Base-by-base conservation (phyloP, 1,140 invertebrate genomes). In the Cotesia chilonis region DNA sequence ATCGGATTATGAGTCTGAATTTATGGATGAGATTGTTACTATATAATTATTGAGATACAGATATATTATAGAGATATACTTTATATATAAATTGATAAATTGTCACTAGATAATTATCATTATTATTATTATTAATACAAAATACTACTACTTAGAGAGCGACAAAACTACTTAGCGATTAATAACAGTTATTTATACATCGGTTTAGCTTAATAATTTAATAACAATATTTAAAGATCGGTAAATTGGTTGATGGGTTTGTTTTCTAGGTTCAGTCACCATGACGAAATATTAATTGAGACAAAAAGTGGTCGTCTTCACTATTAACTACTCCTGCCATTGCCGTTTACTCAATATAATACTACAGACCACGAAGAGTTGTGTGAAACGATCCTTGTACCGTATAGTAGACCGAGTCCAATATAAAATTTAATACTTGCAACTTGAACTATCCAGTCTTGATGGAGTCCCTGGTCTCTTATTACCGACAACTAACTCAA, bases 281-380 rank as follows among this genome's bases (percentile, higher is more conserved):
- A 75, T 81, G 77, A 82, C 78, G 78, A 82, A 83, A 82, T 82
- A 82, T 82, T 83, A 82, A 83, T 83, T 82, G 80, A 81, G 75
- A 79, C 61, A 82, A 83, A 82, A 83, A 79, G 73, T 70, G 70
- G 79, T 75, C 77, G 74, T 59, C 55, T 47, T 47, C 6, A 47
- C 41, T 47, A 47, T 47, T 47, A 47, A 47, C 41, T 47, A 10
- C 41, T 47, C 41, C 41, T 47, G 5, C 6, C 3, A 47, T 1
- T 47, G 41, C 10, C 10, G 41, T 10, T 7, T 10, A 47, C 41
- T 47, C 10, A 47, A 52, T 54, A 57, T 51, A 51, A 57, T 47
- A 47, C 41, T 47, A 47, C 41, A 9, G 41, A 28, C 28, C 28
- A 28, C 28, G 28, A 28, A 28, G 28, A 10, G 7, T 17, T 59